Evolutionary conservation across 2,888 invertebrate genomes (phyloP), one percentile per base, ranked within the genome.

Genomic region (Mesorhabditis spiculigera): DNA sequence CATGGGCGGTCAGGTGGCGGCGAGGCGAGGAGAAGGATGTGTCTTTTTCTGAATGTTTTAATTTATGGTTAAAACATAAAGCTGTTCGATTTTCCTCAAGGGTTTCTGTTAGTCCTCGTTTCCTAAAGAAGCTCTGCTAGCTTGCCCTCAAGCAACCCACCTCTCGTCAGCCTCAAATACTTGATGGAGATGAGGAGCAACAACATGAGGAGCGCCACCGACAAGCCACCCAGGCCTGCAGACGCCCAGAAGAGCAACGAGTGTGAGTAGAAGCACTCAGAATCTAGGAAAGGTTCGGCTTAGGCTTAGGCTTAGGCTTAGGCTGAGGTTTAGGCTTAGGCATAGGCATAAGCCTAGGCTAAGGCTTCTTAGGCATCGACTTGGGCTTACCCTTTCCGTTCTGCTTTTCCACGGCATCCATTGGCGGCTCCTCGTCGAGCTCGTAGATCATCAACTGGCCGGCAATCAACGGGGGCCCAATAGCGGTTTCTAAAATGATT

Each of bases 401-500:
- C 58, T 13, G 58, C 8, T n/a, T 50, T 3, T 50, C 10, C 0
- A n/a, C 58, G n/a, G 58, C 58, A 13, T 74, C 78, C 42, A 16
- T 63, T 16, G 84, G 85, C n/a, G 84, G 84, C 50, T 82, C 83
- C 67, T 86, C 86, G 68, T 86, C 86, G 71, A 86, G 66, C 72
- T 86, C 86, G 73, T 78, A 86, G 45, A 86, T 81, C 44, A 86
- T 66, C 58, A 86, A 71, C 69, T 86, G 86, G 4, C 86, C 85
- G 41, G 85, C 76, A 45, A 86, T 81, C 79, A 82, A 79, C 41
- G 83, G 58, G 58, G n/a, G 81, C 63, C 64, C 64, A 41, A 72
- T 71, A 68, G 28, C 28, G 28, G 28, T 28, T 28, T 28, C 28
- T 28, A 28, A 28, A 28, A 28, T 28, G 28, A 28, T 28, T 28